Evolutionary conservation across 2,113 vertebrate genomes (phyloP), one percentile per base, ranked within the genome.

Genomic region (Sturnus vulgaris): DNA sequence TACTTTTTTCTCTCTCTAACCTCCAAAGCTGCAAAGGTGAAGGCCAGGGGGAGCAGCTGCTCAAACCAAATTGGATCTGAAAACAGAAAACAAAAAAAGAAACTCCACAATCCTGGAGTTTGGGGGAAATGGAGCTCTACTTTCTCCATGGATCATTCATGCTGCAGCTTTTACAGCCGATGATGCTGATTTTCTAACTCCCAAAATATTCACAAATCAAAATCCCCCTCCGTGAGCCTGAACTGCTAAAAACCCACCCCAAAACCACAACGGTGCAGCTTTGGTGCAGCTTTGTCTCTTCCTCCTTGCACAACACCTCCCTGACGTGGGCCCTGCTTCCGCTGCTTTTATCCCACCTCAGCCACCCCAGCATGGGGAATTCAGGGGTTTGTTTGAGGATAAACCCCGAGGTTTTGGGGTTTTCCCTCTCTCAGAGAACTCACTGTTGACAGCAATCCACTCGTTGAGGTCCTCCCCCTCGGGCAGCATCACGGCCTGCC

Each of bases 371-470:
- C 9, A 28, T 16, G 40, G 42, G 52, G 22, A 33, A 44, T 7
- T 27, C 49, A 11, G 40, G 22, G 30, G 5, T 21, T 10, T 6
- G 37, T 59, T 30, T 9, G 19, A 15, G 40, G 80, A 35, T 3
- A 39, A 82, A 57, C 20, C 0, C 4, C 14, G 13, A 24, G 3
- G 20, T 15, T 35, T 21, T 21, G 15, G 23, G 35, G 9, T 11
- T 31, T 49, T 37, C 14, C 27, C 15, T 9, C 35, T 52, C 25
- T 12, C 31, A 0, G 12, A 82, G 77, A 39, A 96, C 99, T 99
- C 90, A 99, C 99, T 99, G 93, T 99, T 99, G 27, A 99, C 99
- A 2, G 99, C 99, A 14, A 99, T 99, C 99, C 99, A 99, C 86
- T 99, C 99, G 46, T 99, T 99, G 28, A 99, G 99, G 91, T 99